Conservation (phyloP, 2,797 vertebrate genomes). For the Peromyscus nudipes region DNA sequence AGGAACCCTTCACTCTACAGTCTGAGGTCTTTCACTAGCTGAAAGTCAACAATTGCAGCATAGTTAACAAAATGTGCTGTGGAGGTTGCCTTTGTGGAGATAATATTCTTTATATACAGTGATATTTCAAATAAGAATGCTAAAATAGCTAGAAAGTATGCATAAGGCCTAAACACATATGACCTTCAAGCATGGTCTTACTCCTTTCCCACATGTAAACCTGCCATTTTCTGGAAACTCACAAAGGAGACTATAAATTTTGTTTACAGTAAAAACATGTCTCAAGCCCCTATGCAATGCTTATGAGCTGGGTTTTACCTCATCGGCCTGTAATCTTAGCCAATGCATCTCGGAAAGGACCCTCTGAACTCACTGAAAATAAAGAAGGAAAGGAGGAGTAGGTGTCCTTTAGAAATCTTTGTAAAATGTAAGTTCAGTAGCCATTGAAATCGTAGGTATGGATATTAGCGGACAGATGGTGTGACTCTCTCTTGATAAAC, state of each 20-base stretch:
- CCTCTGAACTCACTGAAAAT: neutral
- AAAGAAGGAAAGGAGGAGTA: neutral
- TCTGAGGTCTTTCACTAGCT: neutral
- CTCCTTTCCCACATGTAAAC: neutral
- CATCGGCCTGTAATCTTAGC: neutral
- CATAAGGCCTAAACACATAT: neutral
- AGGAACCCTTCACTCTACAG: neutral
- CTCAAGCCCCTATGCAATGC: neutral
- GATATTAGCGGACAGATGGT: neutral
- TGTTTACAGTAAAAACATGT: neutral
- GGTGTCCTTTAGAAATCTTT: neutral
- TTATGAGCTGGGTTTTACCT: neutral
- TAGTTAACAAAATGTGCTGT: neutral
- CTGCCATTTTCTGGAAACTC: neutral
- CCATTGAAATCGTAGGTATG: neutral
- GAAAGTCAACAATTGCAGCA: neutral
- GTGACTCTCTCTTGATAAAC: neutral
- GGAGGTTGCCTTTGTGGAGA: neutral
- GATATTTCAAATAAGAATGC: neutral
- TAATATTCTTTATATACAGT: neutral
- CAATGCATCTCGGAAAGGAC: neutral
- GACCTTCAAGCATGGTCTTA: neutral
- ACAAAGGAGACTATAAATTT: neutral
- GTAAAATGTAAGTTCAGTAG: neutral
- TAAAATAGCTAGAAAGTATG: neutral